Base-by-base conservation (phyloP, 2,797 vertebrate genomes). In the Etheostoma nigrum region DNA sequence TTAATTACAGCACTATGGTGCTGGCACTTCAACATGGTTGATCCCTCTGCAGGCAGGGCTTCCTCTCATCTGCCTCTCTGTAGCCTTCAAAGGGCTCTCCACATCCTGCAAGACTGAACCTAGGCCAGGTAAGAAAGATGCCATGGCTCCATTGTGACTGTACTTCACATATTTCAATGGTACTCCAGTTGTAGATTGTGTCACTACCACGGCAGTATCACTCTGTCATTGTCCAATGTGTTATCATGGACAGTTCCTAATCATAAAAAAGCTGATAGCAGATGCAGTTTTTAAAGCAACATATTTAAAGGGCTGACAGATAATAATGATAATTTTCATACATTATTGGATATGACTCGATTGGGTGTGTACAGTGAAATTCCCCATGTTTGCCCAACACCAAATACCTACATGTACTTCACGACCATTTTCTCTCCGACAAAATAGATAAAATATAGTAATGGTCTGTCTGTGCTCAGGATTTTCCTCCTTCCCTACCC, bases 1-100 rank as follows among this genome's bases (percentile, higher is more conserved):
- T 97, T 98, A 98, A 98, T 98, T 97, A 97, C 95, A 95, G 92
- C 83, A 92, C 91, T 86, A 91, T 93, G 94, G 93, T 88, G 92
- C 90, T 93, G 94, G 94, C 94, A 96, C 93, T 94, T 86, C 89
- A 92, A 94, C 93, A 92, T 84, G 83, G 90, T 82, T 93, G 94
- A 95, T 94, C 95, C 92, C 85, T 77, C 89, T 68, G 81, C 88
- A 94, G 92, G 86, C 77, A 61, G 88, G 77, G 91, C 92, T 93
- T 82, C 86, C 89, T 95, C 94, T 96, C 92, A 94, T 96, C 95
- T 96, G 85, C 79, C 67, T 55, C 91, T 95, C 95, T 82, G 87
- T 89, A 91, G 92, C 93, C 95, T 96, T 95, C 96, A 96, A 96
- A 97, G 95, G 88, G 93, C 91, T 89, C 83, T 90, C 75, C 81